Base-by-base conservation (phyloP, 2,888 invertebrate genomes). In the Palloptera scutellata region DNA sequence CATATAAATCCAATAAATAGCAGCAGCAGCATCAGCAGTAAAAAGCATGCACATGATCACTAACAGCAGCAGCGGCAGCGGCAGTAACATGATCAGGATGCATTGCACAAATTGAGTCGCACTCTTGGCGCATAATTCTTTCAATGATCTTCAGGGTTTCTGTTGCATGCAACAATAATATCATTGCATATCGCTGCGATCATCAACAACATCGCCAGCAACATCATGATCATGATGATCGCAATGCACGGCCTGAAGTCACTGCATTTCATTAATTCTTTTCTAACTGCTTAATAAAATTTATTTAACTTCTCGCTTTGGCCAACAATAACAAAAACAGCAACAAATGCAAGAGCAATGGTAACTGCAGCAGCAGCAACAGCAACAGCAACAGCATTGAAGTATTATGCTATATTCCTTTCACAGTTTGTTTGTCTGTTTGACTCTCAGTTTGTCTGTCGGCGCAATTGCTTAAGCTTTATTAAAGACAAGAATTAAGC, bases 251-350 rank as follows among this genome's bases (percentile, higher is more conserved):
- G n/a, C 15, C 17, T 15, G 15, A 6, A 17, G 30, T 11, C 40
- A n/a, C 51, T 73, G 76, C 76, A 74, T 77, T 77, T 79, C 76
- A 79, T 78, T 79, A 79, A 72, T 71, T 74, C 73, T 74, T 57
- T 60, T 78, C 77, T 78, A 78, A 78, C 79, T 78, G 79, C 77
- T 79, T 78, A 77, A 78, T 78, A 78, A 72, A 79, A 78, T 78
- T 76, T 79, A 78, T 78, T 77, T 77, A 73, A 72, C 71, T 71
- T 3, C 48, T 48, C 48, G 48, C 48, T 48, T 15, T 48, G 48
- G 30, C 30, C 30, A 30, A 30, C 30, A 30, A 30, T 30, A 30
- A 30, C 30, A 30, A 30, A 2, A 30, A 15, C 51, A 1, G 8
- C 51, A 48, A 48, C 51, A 8, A 48, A 13, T 48, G 51, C 8